A percentile compares a stretch with the other conserved stretches of the same genome.
Conservation (phyloP, 2,888 invertebrate species). For the Lithophane semibrunnea region DNA sequence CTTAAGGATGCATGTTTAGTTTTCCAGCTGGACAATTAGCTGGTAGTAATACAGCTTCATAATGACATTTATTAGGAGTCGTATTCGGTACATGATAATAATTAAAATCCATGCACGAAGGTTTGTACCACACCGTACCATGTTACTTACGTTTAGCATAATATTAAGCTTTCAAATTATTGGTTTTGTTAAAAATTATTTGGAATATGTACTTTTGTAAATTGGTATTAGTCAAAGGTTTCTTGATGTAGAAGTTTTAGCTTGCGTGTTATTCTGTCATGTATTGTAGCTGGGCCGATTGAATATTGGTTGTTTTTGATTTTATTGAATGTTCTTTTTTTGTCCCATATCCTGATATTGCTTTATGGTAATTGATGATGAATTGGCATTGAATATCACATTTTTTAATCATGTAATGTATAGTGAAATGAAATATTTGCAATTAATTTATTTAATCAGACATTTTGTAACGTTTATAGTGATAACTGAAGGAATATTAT, state of each 20-base stretch:
- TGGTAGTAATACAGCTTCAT: conserved; percentile 83
- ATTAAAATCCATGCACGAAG: conserved; percentile 90
- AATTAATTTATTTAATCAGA: too few relatives aligned
- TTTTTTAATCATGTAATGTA: too few relatives aligned
- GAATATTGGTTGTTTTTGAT: conserved; percentile 32
- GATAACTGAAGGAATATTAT: too few relatives aligned
- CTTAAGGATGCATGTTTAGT: conserved; percentile 55
- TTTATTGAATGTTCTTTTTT: conserved; percentile 35
- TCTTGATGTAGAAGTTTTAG: conserved; percentile 61
- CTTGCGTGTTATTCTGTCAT: conserved; percentile 61
- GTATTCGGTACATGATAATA: conserved; percentile 90
- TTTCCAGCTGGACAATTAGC: conserved; percentile 38
- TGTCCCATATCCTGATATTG: background rate
- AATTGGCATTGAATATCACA: background rate
- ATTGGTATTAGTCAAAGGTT: conserved; percentile 60
- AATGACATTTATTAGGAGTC: conserved; percentile 90
- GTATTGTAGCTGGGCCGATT: conserved; percentile 56
- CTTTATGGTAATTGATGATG: background rate
- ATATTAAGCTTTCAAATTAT: conserved; percentile 84
- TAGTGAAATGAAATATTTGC: too few relatives aligned
- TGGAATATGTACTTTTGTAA: conserved; percentile 71
- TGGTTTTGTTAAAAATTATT: conserved; percentile 76
- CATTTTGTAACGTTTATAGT: too few relatives aligned
- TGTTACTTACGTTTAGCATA: conserved; percentile 86
- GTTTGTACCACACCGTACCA: conserved; percentile 87